Base-by-base conservation (phyloP, 2,888 invertebrate genomes). In the Aquatica leii region DNA sequence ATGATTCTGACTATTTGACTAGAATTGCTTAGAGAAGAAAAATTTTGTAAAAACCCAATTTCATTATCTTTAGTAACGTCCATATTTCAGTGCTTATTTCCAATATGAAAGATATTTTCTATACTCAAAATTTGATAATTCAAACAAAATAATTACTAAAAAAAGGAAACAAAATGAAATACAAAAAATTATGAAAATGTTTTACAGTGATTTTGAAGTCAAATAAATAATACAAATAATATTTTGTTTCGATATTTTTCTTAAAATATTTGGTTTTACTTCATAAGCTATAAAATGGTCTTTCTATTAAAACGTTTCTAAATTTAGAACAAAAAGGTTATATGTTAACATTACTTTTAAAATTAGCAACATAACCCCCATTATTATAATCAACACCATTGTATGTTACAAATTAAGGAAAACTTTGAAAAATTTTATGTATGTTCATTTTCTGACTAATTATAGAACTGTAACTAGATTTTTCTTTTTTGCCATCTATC, bases 141-240 rank as follows among this genome's bases (percentile, higher is more conserved):
- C n/a, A n/a, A n/a, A n/a, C n/a, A n/a, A n/a, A n/a, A n/a, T n/a
- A n/a, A n/a, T n/a, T n/a, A n/a, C n/a, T n/a, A n/a, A n/a, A n/a
- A n/a, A n/a, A n/a, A n/a, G n/a, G n/a, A n/a, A n/a, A n/a, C n/a
- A n/a, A n/a, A n/a, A n/a, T n/a, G n/a, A n/a, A n/a, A n/a, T n/a
- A n/a, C n/a, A n/a, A n/a, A n/a, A n/a, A n/a, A n/a, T n/a, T n/a
- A n/a, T n/a, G n/a, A n/a, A n/a, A n/a, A n/a, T 20, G 14, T 21
- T 37, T 31, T 53, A 15, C 12, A 34, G 17, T 37, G 37, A 12
- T 6, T 37, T 51, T 58, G 50, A 2, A 41, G 12, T 21, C 57
- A 11, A 14, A 67, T 6, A 61, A 43, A 65, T 61, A 24, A 65
- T 65, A 11, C 65, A 61, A 50, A 67, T 15, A 50, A 61, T 51